Base-by-base conservation (phyloP, 1,140 invertebrate species). In the Eueides isabella region DNA sequence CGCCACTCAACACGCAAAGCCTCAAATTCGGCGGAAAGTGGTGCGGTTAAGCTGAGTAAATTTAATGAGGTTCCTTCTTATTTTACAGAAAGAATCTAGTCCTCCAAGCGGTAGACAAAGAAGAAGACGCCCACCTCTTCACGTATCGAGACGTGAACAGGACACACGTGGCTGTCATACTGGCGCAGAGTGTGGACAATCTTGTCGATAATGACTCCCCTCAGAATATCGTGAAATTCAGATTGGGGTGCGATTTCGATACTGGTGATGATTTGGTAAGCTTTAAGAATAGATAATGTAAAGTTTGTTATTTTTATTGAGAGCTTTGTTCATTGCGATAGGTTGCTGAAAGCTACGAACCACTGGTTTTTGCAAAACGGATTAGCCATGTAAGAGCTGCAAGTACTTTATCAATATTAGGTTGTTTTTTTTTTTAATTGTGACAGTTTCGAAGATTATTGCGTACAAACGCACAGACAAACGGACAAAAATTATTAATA, bases 141-240 rank as follows among this genome's bases (percentile, higher is more conserved):
- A 94, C 95, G 6, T 95, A 95, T 84, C 92, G 94, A 55, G 95
- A 96, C 48, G 83, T 96, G 33, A 97, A 97, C 91, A 85, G 94
- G 23, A 97, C 97, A 1, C 95, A 95, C 30, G 94, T 98, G 67
- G 95, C 96, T 2, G 93, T 98, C 29, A 91, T 96, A 61, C 88
- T 98, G 72, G 95, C 96, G 0, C 95, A 96, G 82, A 96, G 96
- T 1, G 86, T 98, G 75, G 97, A 98, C 79, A 94, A 96, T 65
- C 90, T 98, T 16, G 97, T 98, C 0, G 97, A 98, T 90, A 94
- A 95, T 26, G 96, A 97, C 86, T 94, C 94, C 74, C 97, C 97
- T 2, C 95, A 96, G 83, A 98, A 97, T 90, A 95, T 98, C 48
- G 94, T 98, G 29, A 98, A 98, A 93, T 97, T 98, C 89, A 94